phyloP scores from a whole-genome alignment of 2,888 invertebrate species.

The Scrobipalpa costella region DNA sequence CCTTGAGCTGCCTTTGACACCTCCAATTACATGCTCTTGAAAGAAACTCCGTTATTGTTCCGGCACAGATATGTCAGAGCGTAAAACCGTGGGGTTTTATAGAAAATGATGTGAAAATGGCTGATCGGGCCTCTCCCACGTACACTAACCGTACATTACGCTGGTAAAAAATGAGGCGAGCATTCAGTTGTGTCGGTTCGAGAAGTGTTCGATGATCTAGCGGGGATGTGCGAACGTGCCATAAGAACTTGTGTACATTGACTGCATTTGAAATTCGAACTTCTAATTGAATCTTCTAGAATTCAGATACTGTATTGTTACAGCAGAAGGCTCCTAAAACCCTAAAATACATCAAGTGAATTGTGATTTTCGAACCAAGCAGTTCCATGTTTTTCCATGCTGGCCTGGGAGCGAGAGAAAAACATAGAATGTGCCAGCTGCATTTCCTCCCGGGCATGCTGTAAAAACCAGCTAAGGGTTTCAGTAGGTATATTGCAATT shows the following conservation, averaged over 20 bases:
- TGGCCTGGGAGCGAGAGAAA: no score
- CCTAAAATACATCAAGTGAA: no score
- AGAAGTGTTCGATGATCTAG: constrained; percentile 43
- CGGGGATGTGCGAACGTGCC: constrained; percentile 17
- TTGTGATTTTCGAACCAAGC: no score
- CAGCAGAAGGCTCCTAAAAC: no score
- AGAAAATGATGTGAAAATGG: constrained; percentile 64
- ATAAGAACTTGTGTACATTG: neutral
- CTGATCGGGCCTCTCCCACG: constrained; percentile 54
- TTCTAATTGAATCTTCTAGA: neutral
- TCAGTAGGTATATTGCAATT: no score
- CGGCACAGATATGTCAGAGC: constrained; percentile 36
- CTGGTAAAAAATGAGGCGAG: constrained; percentile 52
- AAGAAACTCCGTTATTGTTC: constrained; percentile 27
- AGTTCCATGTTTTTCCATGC: no score
- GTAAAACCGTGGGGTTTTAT: constrained; percentile 54
- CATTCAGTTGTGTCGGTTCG: constrained; percentile 59
- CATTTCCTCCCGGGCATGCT: no score
- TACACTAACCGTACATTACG: constrained; percentile 40
- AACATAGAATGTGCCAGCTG: no score
- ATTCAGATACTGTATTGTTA: no score
- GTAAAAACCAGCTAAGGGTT: no score
- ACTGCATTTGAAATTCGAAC: neutral
- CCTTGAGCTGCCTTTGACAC: constrained; percentile 17
- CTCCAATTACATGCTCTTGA: constrained; percentile 16